Base-by-base conservation (phyloP, 2,888 invertebrate genomes). In the Xanthorhoe designata region DNA sequence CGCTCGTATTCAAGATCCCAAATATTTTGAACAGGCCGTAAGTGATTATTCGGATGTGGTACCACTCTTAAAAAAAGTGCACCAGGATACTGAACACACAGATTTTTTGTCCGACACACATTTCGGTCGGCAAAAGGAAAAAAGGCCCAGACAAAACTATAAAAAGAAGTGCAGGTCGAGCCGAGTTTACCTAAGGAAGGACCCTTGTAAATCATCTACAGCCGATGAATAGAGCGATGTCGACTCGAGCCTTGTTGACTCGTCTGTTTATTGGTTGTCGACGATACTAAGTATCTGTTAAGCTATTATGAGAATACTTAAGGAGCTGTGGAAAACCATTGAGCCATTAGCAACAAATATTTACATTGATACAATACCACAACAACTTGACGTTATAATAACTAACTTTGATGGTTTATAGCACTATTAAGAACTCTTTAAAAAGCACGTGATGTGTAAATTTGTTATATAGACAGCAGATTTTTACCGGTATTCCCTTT, bases 41-140 rank as follows among this genome's bases (percentile, higher is more conserved):
- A 93, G 87, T 91, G 90, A 92, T 92, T 91, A 91, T 92, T 91
- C 92, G 92, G 93, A 92, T 92, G 91, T 91, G 91, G 92, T 91
- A 90, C 90, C 85, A 88, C 84, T 88, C 88, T 85, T 82, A 90
- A 85, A 91, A 92, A 92, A 92, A 92, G 86, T 86, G 87, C 86
- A 86, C 86, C 91, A 91, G 92, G 91, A 91, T 91, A 89, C 91
- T 89, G 90, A 90, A 88, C 84, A 88, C 85, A 87, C 79, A 77
- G 75, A 80, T 89, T 91, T 92, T 92, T 92, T 92, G 90, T 90
- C 74, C 79, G 80, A 83, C 85, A 85, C 87, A 89, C 87, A 88
- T 90, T 87, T 89, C 83, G 86, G 86, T 86, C 91, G 89, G 88
- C 88, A 90, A 87, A 87, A 80, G 68, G 87, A 88, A 92, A 88